Evolutionary conservation across 2,888 invertebrate species (phyloP).

Genomic region (Polia nebulosa): DNA sequence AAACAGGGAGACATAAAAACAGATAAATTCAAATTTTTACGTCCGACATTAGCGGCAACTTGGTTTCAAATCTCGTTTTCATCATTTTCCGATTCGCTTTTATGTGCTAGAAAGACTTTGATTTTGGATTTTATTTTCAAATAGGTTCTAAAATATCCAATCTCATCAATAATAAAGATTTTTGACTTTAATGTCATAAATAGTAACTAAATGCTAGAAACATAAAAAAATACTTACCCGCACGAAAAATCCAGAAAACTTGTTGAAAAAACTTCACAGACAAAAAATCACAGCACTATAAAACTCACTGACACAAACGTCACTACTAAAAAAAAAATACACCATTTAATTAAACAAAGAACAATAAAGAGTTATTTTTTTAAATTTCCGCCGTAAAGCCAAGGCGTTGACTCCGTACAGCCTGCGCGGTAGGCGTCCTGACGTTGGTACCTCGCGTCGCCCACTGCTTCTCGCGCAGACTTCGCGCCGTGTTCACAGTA

Average conservation of each 20-base stretch:
- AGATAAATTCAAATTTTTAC: conserved; percentile 39
- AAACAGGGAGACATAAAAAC: conserved; percentile 34
- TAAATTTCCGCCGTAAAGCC: conserved; percentile 70
- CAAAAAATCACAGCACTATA: conserved; percentile 51
- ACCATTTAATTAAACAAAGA: conserved; percentile 35
- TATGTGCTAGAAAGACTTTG: not conserved
- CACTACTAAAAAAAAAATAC: conserved; percentile 40
- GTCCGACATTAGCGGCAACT: conserved; percentile 33
- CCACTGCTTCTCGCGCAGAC: conserved; percentile 76
- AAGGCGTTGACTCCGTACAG: conserved; percentile 58
- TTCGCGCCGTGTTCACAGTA: conserved; percentile 70
- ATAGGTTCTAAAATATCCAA: not conserved
- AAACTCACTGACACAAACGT: conserved; percentile 27
- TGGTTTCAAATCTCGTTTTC: conserved; percentile 32
- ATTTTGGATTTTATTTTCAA: not conserved
- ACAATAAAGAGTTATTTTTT: conserved; percentile 58
- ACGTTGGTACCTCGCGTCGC: conserved; percentile 78
- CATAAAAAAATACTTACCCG: conserved; percentile 47
- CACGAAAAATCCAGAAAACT: conserved; percentile 52
- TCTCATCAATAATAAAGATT: not conserved
- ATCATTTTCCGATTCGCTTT: conserved; percentile 18
- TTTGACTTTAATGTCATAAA: not conserved
- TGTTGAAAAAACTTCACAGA: conserved; percentile 51
- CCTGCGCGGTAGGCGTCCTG: conserved; percentile 73
- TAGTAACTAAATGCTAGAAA: not conserved